Percentiles rank a stretch among this genome's conserved stretches.
Conservation (phyloP, 2,113 vertebrate species). For the Pelecanus crispus region DNA sequence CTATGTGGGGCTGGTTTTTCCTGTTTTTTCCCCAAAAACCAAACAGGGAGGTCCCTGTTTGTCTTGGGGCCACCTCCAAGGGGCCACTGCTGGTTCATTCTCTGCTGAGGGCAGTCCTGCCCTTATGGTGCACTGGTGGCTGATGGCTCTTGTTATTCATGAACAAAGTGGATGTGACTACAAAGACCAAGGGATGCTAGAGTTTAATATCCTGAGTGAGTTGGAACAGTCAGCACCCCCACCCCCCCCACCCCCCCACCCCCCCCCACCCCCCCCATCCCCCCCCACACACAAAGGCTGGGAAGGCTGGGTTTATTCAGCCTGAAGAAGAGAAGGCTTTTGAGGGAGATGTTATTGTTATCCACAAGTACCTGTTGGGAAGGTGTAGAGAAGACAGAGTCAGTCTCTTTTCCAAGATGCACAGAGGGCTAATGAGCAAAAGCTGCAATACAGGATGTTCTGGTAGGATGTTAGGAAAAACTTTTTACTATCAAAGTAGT, state of each 20-base stretch:
- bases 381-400: background rate
- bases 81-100: background rate
- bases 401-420: background rate
- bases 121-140: background rate
- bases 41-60: background rate
- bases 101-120: background rate
- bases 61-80: background rate
- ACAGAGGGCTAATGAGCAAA: background rate
- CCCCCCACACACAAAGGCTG: background rate
- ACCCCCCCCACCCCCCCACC: no score
- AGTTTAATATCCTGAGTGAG: background rate
- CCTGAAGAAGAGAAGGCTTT: background rate
- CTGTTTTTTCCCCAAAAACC: no score
- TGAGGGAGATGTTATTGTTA: background rate
- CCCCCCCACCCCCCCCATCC: no score
- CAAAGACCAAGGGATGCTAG: background rate
- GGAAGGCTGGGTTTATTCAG: background rate
- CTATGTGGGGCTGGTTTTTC: background rate
- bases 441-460: background rate
- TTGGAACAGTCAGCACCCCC: background rate
- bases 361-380: background rate
- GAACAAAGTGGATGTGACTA: background rate
- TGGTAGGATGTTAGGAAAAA: background rate
- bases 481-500: background rate
- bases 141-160: background rate